Evolutionary conservation across 2,113 vertebrate species (phyloP), one percentile per base, ranked within the genome.

Genomic region (Toxotes chatareus): DNA sequence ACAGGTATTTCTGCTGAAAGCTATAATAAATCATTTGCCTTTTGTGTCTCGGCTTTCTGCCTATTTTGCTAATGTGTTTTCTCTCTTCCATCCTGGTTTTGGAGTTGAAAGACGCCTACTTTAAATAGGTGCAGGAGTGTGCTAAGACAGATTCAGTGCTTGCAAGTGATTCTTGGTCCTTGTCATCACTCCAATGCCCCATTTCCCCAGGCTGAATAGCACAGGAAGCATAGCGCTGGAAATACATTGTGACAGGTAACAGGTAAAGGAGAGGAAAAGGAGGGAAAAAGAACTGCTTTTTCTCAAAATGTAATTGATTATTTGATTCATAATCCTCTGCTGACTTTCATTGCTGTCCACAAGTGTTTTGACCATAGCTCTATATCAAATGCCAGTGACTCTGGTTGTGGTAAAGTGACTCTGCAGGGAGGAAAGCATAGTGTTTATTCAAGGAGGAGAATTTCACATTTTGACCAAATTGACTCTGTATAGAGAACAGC

Each of bases 381-480:
- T 82, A 71, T 88, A 83, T 89, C 87, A 86, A 87, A 92, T 80
- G 69, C 73, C 95, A 76, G 94, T 95, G 82, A 96, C 96, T 85
- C 82, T 95, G 76, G 95, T 96, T 92, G 96, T 95, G 89, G 96
- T 94, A 84, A 95, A 95, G 92, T 82, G 94, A 93, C 34, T 96
- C 84, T 68, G 76, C 88, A 76, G 86, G 87, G 86, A 96, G 97
- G 88, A 95, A 97, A 96, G 96, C 93, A 94, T 95, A 82, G 80
- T 92, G 82, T 94, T 93, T 93, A 90, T 85, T 91, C 86, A 92
- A 91, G 79, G 81, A 80, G 77, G 67, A 90, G 86, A 90, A 90
- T 91, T 93, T 93, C 83, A 87, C 73, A 89, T 92, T 92, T 88
- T 85, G 84, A 86, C 90, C 76, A 88, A 93, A 92, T 90, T 76